A percentile compares a stretch with the other conserved stretches of the same genome.
Conservation (phyloP, 2,888 invertebrate genomes). For the Pheosia tremula region DNA sequence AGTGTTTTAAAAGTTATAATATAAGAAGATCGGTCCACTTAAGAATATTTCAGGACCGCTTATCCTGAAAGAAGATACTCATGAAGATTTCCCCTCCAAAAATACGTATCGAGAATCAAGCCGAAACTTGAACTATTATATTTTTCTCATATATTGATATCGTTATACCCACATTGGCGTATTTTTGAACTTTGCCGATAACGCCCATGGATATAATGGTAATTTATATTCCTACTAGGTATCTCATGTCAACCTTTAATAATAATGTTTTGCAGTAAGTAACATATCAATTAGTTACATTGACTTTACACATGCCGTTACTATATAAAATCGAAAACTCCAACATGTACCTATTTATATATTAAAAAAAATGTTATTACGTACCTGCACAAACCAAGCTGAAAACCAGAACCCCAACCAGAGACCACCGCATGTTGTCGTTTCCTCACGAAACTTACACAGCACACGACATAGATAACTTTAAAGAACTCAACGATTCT, state of each 20-base stretch:
- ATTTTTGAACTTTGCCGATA: too few species aligned
- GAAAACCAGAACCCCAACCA: conserved; percentile 51
- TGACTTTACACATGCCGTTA: too few species aligned
- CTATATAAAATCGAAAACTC: too few species aligned
- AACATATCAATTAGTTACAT: too few species aligned
- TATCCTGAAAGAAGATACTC: conserved; percentile 24
- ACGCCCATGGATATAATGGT: too few species aligned
- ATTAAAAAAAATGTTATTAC: conserved; percentile 16
- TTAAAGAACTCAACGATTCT: conserved; percentile 26
- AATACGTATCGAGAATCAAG: conserved; percentile 47
- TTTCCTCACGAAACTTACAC: conserved; percentile 52
- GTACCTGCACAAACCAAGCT: conserved; percentile 59
- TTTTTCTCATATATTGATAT: conserved; percentile 15
- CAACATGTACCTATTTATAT: too few species aligned
- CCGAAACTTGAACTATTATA: conserved; percentile 29
- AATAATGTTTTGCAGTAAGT: too few species aligned
- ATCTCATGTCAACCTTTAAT: too few species aligned
- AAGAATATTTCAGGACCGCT: conserved; percentile 10
- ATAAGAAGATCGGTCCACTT: not conserved
- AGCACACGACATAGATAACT: conserved; percentile 51
- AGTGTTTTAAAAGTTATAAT: not conserved
- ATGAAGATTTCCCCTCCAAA: conserved; percentile 40
- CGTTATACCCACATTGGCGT: not conserved
- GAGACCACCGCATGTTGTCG: conserved; percentile 66
- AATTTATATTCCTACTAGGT: too few species aligned